Base-by-base conservation (phyloP, 2,797 vertebrate genomes). In the Naso thynnoides region DNA sequence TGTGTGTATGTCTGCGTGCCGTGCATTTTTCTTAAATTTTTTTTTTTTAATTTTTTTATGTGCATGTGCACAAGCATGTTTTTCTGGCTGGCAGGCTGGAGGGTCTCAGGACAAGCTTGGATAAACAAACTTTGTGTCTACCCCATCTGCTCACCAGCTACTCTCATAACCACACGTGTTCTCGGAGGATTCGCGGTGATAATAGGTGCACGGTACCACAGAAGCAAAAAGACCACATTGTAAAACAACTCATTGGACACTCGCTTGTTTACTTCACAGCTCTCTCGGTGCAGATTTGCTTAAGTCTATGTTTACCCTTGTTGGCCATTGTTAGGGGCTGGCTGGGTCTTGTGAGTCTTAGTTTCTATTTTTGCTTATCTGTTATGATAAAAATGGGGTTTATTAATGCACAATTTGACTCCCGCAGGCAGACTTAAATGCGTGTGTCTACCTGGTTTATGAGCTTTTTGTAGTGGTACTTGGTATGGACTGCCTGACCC, bases 101-200 rank as follows among this genome's bases (percentile, higher is more conserved):
- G 89, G 91, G 91, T 94, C 93, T 94, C 86, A 87, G 89, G 91
- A 93, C 87, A 91, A 83, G 79, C 88, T 84, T 83, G 82, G 87
- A 91, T 90, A 91, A 90, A 90, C 88, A 89, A 92, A 90, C 83
- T 88, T 86, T 53, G 82, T 81, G 88, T 90, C 84, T 73, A 73
- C 76, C 82, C 91, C 91, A 92, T 91, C 87, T 90, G 91, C 83
- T 92, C 88, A 79, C 79, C 85, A 85, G 83, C 88, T 88, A 54
- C 80, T 82, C 86, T 88, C 87, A 76, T 74, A 89, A 83, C 87
- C 84, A 77, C 79, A 75, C 55, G 65, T 82, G 83, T 86, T 84
- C 88, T 89, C 84, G 8, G 61, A 85, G 85, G 84, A 82, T 70
- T 84, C 56, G 10, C 76, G 15, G 75, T 73, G 70, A 83, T 84